Conservation (phyloP, 2,797 vertebrate species). For the Corythornis leucogaster region DNA sequence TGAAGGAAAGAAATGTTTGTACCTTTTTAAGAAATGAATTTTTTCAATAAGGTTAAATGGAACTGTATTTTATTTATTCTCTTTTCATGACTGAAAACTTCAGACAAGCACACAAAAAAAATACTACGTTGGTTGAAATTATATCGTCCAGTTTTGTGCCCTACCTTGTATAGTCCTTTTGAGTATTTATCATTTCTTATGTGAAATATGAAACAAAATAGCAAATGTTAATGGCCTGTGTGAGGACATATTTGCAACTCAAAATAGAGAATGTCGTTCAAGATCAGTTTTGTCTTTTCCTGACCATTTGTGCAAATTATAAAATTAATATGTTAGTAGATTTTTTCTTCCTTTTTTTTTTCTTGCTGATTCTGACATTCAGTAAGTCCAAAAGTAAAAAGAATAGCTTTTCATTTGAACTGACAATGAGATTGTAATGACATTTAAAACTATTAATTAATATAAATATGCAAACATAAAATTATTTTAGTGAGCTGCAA, state of each 20-base stretch:
- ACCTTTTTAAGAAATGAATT: neutral
- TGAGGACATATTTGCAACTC: no score
- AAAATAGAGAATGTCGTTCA: neutral
- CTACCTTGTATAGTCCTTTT: neutral
- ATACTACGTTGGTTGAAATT: neutral
- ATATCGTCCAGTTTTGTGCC: neutral
- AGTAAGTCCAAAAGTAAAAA: no score
- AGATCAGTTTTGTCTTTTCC: no score
- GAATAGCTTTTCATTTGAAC: no score
- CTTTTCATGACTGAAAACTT: neutral
- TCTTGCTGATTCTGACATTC: no score
- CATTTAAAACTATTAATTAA: neutral
- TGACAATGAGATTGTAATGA: no score
- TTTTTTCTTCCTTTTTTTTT: no score
- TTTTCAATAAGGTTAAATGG: neutral
- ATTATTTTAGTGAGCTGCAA: neutral
- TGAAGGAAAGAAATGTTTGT: neutral
- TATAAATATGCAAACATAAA: neutral
- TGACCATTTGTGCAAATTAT: no score
- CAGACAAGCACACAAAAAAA: neutral
- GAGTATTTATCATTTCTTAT: neutral
- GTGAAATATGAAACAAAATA: no score
- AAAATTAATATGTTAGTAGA: no score
- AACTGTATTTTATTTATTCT: neutral
- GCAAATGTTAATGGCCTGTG: no score